Conservation (phyloP, 2,113 vertebrate species). For the Atlantisia rogersi region DNA sequence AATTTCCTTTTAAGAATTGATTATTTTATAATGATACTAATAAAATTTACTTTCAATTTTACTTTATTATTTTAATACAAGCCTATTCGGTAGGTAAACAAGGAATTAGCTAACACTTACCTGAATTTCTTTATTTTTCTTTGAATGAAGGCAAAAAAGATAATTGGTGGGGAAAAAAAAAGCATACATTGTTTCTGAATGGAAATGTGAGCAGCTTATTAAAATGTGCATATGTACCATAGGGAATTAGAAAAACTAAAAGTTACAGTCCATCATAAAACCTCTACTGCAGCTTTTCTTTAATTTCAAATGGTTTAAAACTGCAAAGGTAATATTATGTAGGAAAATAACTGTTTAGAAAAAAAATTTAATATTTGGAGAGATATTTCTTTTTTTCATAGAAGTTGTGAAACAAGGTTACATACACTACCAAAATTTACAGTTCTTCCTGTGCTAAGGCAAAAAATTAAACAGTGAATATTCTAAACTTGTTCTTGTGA, state of each 20-base stretch:
- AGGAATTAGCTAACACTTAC: not conserved
- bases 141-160: not conserved
- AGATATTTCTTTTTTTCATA: not conserved
- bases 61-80: not conserved
- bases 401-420: not conserved
- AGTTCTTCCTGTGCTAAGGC: not conserved
- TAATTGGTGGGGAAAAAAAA: not conserved
- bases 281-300: not conserved
- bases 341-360: not conserved
- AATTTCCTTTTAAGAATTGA: slow-evolving; percentile 65
- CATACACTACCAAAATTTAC: not conserved
- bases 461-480: not conserved
- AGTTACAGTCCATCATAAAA: not conserved
- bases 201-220: not conserved
- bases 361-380: not conserved
- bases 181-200: not conserved
- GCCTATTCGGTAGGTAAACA: not conserved
- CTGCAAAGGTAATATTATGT: not conserved
- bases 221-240: not conserved
- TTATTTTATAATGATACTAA: slow-evolving; percentile 25
- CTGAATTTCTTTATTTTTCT: not conserved
- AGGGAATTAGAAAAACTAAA: not conserved
- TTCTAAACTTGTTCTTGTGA: not conserved
- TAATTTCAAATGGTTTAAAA: not conserved
- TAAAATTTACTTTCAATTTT: slow-evolving; percentile 55